Conservation (phyloP, 2,797 vertebrate species). For the Brotula barbata region DNA sequence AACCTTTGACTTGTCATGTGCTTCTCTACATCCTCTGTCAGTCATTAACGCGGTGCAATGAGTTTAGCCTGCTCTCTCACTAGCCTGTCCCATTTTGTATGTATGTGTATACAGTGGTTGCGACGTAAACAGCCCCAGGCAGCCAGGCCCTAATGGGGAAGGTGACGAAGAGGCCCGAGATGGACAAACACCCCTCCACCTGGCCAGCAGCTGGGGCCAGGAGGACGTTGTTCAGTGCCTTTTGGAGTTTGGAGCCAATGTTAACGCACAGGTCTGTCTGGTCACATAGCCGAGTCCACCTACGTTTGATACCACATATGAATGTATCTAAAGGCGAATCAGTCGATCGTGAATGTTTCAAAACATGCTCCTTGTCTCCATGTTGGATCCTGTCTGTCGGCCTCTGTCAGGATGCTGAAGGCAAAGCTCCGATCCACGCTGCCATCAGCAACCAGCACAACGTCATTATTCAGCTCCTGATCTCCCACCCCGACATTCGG, state of each 20-base stretch:
- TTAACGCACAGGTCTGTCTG: conserved; percentile 89
- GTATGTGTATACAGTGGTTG: conserved; percentile 82
- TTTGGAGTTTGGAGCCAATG: conserved; percentile 96
- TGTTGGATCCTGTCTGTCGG: neutral
- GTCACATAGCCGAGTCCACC: neutral
- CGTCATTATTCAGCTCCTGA: conserved; percentile 95
- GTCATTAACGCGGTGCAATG: neutral
- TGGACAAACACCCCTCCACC: conserved; percentile 92
- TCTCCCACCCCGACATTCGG: conserved; percentile 94
- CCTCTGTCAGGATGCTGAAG: conserved; percentile 89
- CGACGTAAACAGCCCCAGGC: conserved; percentile 92
- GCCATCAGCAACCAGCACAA: conserved; percentile 95
- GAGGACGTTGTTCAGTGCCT: conserved; percentile 98
- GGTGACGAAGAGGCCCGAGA: conserved; percentile 96
- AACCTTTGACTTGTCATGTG: too few species aligned
- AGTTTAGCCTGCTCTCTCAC: neutral
- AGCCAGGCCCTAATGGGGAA: conserved; percentile 90
- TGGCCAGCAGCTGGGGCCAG: conserved; percentile 95
- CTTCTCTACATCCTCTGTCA: neutral
- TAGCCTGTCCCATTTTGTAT: neutral
- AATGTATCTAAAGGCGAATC: neutral
- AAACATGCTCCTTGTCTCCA: neutral
- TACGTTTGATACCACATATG: neutral
- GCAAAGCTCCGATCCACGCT: conserved; percentile 92
- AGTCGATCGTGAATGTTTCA: neutral